Conservation (phyloP, 2,888 invertebrate genomes). For the Pimpla rufipes region DNA sequence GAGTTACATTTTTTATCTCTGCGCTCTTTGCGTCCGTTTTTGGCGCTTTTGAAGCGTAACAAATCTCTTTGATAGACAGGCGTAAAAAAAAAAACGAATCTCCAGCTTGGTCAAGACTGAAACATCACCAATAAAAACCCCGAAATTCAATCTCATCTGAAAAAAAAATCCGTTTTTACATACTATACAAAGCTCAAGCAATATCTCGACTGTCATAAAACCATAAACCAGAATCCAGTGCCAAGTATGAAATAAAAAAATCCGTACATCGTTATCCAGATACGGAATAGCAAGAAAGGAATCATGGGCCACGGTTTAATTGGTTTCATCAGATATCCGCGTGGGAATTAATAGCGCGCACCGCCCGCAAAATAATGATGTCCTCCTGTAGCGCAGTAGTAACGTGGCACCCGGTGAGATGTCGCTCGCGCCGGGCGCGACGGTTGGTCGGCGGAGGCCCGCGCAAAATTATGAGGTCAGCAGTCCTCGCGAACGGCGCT, state of each 20-base stretch:
- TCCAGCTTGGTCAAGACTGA: no score
- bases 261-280: not conserved
- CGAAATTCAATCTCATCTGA: not conserved
- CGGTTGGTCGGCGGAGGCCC: not conserved
- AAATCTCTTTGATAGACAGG: no score
- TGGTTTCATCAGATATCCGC: conserved; percentile 49
- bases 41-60: not conserved
- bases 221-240: not conserved
- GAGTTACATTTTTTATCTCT: not conserved
- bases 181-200: not conserved
- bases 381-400: conserved; percentile 6
- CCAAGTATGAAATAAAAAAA: not conserved
- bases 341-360: conserved; percentile 24
- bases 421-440: not conserved
- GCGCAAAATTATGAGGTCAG: conserved; percentile 37
- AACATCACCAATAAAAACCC: not conserved
- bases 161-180: not conserved
- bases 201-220: not conserved
- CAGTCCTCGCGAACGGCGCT: conserved; percentile 44
- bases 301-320: conserved; percentile 20
- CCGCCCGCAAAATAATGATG: conserved; percentile 55
- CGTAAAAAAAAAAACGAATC: no score
- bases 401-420: conserved; percentile 14
- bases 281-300: conserved; percentile 19
- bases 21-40: not conserved